phyloP scores from a whole-genome alignment of 2,113 vertebrate genomes.

The Limnothrissa miodon region DNA sequence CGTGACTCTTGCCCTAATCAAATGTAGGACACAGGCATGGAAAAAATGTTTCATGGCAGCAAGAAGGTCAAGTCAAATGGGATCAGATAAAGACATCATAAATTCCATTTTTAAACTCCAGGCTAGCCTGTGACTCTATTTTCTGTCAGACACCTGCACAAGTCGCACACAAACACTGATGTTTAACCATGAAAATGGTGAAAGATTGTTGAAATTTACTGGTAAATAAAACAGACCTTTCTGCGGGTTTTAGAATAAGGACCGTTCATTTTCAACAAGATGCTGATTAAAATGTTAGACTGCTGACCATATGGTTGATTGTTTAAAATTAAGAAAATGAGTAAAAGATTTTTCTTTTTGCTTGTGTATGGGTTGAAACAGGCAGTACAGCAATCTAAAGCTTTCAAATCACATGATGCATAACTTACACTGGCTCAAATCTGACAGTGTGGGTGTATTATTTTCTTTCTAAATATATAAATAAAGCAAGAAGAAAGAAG shows the following conservation, averaged over 20 bases:
- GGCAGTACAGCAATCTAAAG: not conserved
- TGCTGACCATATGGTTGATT: not conserved
- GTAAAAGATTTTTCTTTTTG: not conserved
- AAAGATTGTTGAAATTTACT: not conserved
- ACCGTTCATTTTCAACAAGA: not conserved
- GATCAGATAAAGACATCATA: slow-evolving; percentile 32
- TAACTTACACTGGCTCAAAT: not conserved
- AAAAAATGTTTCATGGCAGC: slow-evolving; percentile 16
- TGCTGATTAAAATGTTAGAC: not conserved
- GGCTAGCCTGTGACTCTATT: not conserved
- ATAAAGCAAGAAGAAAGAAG: not conserved
- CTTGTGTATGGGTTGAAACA: slow-evolving; percentile 19
- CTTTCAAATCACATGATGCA: not conserved
- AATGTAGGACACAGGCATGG: slow-evolving; percentile 27
- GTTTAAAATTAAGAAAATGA: not conserved
- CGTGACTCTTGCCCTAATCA: slow-evolving; percentile 20
- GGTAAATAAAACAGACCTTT: not conserved
- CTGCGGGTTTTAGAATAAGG: not conserved
- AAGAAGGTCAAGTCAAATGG: slow-evolving; percentile 15
- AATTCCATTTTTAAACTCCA: slow-evolving; percentile 24
- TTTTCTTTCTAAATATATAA: not conserved
- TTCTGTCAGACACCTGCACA: not conserved
- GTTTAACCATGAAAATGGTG: too few relatives aligned
- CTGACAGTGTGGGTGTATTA: slow-evolving; percentile 2
- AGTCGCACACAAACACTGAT: too few relatives aligned